Conservation (phyloP, 2,797 vertebrate species). For the Propithecus deckenii region DNA sequence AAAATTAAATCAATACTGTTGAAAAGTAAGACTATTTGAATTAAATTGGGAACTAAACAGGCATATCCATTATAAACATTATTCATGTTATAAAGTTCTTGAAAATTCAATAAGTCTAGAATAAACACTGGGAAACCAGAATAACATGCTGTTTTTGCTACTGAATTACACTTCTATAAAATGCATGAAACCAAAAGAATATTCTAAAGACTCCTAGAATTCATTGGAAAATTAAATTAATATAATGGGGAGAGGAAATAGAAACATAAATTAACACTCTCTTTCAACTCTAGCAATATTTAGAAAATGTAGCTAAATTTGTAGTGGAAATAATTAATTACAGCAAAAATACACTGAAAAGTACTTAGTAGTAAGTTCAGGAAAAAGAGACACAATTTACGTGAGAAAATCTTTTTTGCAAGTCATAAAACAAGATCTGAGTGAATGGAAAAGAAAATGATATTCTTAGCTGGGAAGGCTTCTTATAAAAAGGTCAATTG, state of each 20-base stretch:
- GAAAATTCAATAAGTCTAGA: neutral
- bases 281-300: neutral
- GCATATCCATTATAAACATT: neutral
- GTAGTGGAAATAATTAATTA: neutral
- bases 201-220: neutral
- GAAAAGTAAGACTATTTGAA: neutral
- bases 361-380: neutral
- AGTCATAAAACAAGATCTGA: neutral
- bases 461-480: neutral
- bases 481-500: neutral
- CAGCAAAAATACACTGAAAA: neutral
- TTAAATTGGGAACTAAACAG: neutral
- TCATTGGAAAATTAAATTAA: neutral
- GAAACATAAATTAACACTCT: neutral
- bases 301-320: neutral
- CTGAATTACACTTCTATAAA: neutral
- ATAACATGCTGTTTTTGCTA: neutral
- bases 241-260: neutral
- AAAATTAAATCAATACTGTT: neutral
- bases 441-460: neutral
- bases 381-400: neutral
- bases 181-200: neutral
- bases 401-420: neutral
- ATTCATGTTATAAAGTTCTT: neutral
- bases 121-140: neutral